Evolutionary conservation across 92 coral and sea anemone species (phyloP).

Genomic region (Paragorgia papillata): DNA sequence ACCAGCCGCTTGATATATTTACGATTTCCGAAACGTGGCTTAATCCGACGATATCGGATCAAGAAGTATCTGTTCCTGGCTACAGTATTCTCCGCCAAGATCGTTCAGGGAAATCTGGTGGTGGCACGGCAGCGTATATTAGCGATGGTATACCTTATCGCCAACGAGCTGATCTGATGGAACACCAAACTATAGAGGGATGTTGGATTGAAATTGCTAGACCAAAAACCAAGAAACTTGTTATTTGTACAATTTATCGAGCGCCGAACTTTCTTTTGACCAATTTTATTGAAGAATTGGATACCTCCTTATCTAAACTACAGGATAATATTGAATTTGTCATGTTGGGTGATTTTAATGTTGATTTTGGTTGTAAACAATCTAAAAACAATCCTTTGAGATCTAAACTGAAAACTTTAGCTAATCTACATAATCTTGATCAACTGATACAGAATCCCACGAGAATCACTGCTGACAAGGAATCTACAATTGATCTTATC

Average conservation of each 20-base stretch:
- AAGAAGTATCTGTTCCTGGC: not conserved
- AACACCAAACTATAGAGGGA: conserved; percentile 28
- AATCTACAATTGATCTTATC: conserved; percentile 41
- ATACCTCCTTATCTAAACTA: conserved; percentile 13
- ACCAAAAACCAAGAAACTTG: conserved; percentile 46
- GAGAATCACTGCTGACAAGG: conserved; percentile 33
- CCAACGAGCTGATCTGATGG: conserved; percentile 37
- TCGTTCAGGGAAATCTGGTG: conserved; percentile 43
- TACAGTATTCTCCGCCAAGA: conserved; percentile 14
- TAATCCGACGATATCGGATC: not conserved
- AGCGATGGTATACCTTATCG: conserved; percentile 56
- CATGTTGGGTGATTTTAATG: conserved; percentile 52
- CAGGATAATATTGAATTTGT: conserved; percentile 32
- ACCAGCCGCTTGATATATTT: not conserved
- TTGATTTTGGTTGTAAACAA: conserved; percentile 34
- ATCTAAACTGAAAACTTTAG: conserved; percentile 35
- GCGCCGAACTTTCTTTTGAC: conserved; percentile 40
- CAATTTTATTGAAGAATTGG: conserved; percentile 40
- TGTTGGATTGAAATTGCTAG: conserved; percentile 42
- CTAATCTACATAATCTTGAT: conserved; percentile 41
- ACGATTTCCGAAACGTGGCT: conserved; percentile 1
- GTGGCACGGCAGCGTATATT: conserved; percentile 50
- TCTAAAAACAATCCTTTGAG: not conserved
- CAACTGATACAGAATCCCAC: conserved; percentile 49
- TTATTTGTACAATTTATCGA: conserved; percentile 48